Evolutionary conservation across 2,888 invertebrate genomes (phyloP), one percentile per base, ranked within the genome.

Genomic region (Trachelus stipa): DNA sequence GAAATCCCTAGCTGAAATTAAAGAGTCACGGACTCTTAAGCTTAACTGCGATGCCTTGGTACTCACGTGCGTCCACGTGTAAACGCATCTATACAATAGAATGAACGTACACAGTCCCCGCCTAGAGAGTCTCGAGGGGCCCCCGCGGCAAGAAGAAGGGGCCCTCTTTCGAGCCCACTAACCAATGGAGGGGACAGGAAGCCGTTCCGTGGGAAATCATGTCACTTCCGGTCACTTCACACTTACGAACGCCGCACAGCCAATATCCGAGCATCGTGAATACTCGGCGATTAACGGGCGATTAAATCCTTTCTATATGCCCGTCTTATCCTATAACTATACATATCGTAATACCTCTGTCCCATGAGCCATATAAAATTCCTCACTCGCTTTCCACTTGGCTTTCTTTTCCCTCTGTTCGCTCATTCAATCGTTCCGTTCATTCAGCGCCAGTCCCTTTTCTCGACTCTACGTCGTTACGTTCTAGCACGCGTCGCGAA

Each of bases 181-280:
- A 71, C 33, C 31, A 34, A 34, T 35, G 56, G 56, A 79, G 81
- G 82, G 81, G 86, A 83, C 87, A 87, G 89, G 89, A 89, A 88
- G 88, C 85, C 84, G 85, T 85, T 87, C 83, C 89, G 89, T 89
- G 89, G 88, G 89, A 89, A 89, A 89, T 89, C 84, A 87, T 85
- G 85, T 83, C 83, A 86, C 87, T 89, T 89, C 89, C 89, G 88
- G 89, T 88, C 87, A 85, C 82, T 84, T 77, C 79, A 73, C 75
- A 74, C 79, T 69, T 74, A 68, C 79, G 73, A 34, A 34, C 56
- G 77, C 77, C 77, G 76, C 76, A 37, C 68, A 77, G 34, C 79
- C 77, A 23, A 56, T 56, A 56, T 23, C 23, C 40, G 6, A 56
- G 40, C 40, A 56, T 56, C 23, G 40, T 56, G 23, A 56, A 56